A percentile compares a stretch with the other conserved stretches of the same genome.
phyloP scores from a whole-genome alignment of 2,888 invertebrate genomes.

The Tinea trinotella region DNA sequence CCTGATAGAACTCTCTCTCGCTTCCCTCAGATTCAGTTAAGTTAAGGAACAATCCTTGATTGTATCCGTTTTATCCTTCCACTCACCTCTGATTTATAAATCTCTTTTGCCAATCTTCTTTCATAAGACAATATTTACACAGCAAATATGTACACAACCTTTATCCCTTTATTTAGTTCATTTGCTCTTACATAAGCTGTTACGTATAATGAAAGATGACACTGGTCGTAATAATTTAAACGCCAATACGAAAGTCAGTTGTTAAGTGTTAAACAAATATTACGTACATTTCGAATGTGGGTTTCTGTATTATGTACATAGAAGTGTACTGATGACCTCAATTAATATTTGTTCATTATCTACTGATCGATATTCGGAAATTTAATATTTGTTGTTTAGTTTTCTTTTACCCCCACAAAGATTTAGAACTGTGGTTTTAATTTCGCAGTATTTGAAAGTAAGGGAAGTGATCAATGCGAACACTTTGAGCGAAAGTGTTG shows the following conservation, averaged over 20 bases:
- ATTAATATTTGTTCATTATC: conserved; percentile 7
- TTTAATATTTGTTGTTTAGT: background rate
- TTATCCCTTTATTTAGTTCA: background rate
- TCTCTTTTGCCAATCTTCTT: too few species aligned
- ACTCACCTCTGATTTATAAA: too few species aligned
- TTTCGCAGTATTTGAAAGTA: too few species aligned
- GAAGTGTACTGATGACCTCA: background rate
- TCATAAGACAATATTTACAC: too few species aligned
- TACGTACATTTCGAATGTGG: background rate
- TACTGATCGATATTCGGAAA: background rate
- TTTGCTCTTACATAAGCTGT: background rate
- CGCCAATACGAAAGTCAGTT: background rate
- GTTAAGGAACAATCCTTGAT: too few species aligned
- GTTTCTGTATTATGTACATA: background rate
- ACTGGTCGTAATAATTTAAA: background rate
- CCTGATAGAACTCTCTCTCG: too few species aligned
- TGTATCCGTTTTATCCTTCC: too few species aligned
- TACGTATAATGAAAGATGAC: conserved; percentile 5
- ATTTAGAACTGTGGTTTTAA: too few species aligned
- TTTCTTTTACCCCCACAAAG: too few species aligned
- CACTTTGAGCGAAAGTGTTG: too few species aligned
- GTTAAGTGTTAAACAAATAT: background rate
- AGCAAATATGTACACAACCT: background rate
- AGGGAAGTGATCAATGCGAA: too few species aligned
- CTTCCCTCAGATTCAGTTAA: too few species aligned